phyloP scores from a whole-genome alignment of 1,140 invertebrate genomes.

The Solenopsis fugax region DNA sequence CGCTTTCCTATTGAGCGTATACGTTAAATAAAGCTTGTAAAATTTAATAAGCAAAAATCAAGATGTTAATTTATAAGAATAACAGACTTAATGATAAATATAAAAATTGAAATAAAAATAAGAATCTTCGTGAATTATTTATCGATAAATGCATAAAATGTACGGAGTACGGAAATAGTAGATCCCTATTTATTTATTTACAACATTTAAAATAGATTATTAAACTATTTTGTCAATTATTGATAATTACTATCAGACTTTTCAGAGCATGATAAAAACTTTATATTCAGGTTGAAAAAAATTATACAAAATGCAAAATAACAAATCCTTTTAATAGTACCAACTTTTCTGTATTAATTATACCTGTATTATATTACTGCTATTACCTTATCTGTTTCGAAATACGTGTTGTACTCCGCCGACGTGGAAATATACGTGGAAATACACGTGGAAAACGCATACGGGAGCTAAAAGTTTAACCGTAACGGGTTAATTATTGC shows the following conservation, averaged over 20 bases:
- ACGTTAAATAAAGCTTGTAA: background rate
- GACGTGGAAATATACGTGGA: background rate
- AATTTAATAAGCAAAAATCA: background rate
- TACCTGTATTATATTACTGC: background rate
- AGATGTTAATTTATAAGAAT: background rate
- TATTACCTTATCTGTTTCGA: background rate
- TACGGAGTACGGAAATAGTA: background rate
- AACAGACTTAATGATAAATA: background rate
- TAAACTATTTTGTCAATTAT: background rate
- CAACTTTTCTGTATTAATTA: conserved; percentile 12
- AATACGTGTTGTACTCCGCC: background rate
- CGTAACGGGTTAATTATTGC: conserved; percentile 30
- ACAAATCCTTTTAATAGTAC: background rate
- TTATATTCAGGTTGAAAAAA: background rate
- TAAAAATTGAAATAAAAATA: background rate
- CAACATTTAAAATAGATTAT: background rate
- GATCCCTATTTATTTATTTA: background rate
- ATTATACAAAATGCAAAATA: background rate
- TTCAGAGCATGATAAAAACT: background rate
- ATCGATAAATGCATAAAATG: background rate
- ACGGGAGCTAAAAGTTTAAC: background rate
- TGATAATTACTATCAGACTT: background rate
- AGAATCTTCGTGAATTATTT: background rate
- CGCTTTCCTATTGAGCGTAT: background rate
- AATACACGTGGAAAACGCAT: conserved; percentile 10